Percentiles rank a stretch among this genome's conserved stretches.
Conservation (phyloP, 2,797 vertebrate species). For the Lates japonicus region DNA sequence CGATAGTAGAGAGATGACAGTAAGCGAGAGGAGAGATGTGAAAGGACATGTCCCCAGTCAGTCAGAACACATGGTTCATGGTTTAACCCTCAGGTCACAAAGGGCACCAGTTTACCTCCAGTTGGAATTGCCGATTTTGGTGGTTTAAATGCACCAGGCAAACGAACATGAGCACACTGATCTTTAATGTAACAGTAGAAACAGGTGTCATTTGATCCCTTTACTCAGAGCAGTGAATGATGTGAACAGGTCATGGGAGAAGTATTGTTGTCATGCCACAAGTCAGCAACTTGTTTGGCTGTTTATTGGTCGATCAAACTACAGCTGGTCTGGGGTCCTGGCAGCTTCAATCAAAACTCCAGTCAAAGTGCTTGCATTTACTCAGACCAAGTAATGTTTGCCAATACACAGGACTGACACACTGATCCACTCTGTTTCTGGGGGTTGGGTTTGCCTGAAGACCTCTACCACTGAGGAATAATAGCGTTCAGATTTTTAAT, state of each 20-base stretch:
- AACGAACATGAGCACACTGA: neutral
- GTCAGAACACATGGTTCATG: neutral
- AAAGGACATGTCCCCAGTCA: too few relatives aligned
- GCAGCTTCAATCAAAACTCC: slow-evolving; percentile 12
- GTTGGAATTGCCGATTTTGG: too few relatives aligned
- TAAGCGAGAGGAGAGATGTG: too few relatives aligned
- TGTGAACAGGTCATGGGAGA: neutral
- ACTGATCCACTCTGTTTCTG: neutral
- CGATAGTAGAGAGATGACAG: neutral
- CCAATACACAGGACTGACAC: neutral
- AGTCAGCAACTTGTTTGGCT: neutral
- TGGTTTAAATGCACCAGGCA: neutral
- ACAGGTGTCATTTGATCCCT: neutral
- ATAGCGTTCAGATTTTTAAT: slow-evolving; percentile 2
- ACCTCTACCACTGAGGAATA: slow-evolving; percentile 8
- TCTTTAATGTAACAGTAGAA: neutral
- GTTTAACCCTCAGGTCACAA: neutral
- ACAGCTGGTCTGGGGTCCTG: neutral
- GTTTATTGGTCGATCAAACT: neutral
- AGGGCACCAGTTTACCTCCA: neutral
- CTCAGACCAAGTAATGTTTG: neutral
- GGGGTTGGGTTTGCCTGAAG: slow-evolving; percentile 33
- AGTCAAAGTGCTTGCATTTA: neutral
- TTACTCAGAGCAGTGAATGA: neutral
- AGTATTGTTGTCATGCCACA: neutral